These are phyloP conservation scores for Drosophila biarmipes DNA, from an alignment of 1,140 invertebrate genomes.

Conservation along the genomic window DNA sequence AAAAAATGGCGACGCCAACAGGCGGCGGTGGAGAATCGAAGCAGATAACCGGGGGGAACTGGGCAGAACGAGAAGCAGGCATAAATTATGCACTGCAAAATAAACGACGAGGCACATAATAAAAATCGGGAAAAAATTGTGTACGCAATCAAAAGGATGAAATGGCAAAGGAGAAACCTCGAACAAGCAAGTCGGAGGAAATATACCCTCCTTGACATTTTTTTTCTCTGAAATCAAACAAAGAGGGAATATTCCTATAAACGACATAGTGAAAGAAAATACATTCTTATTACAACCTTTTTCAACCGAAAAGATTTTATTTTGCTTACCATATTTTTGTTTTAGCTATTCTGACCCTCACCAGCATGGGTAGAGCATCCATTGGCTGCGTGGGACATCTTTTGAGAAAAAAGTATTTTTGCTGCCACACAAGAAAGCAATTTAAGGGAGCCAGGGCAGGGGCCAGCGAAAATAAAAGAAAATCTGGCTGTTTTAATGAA, in stretches of 20 bases:
- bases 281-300: too few species aligned
- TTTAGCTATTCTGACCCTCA: too few species aligned
- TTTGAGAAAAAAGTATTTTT: slow-evolving; percentile 37
- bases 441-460: slow-evolving; percentile 46
- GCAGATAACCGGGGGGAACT: slow-evolving; percentile 14
- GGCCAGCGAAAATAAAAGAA: slow-evolving; percentile 36
- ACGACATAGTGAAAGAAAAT: too few species aligned
- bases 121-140: slow-evolving; percentile 77
- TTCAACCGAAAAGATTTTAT: too few species aligned
- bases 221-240: not conserved
- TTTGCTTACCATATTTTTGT: too few species aligned
- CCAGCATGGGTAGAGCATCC: slow-evolving; percentile 22
- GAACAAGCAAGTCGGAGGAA: slow-evolving; percentile 13
- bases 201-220: not conserved
- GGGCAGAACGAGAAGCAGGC: slow-evolving; percentile 27
- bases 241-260: too few species aligned
- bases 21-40: slow-evolving; percentile 23
- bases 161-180: slow-evolving; percentile 46
- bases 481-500: slow-evolving; percentile 76
- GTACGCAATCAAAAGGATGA: slow-evolving; percentile 74
- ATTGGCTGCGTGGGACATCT: slow-evolving; percentile 20
- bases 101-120: slow-evolving; percentile 72
- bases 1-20: slow-evolving; percentile 75
- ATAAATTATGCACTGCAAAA: slow-evolving; percentile 82
- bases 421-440: slow-evolving; percentile 62